Evolutionary conservation across 1,140 invertebrate genomes (phyloP).

Genomic region (Saxidomus purpurata): DNA sequence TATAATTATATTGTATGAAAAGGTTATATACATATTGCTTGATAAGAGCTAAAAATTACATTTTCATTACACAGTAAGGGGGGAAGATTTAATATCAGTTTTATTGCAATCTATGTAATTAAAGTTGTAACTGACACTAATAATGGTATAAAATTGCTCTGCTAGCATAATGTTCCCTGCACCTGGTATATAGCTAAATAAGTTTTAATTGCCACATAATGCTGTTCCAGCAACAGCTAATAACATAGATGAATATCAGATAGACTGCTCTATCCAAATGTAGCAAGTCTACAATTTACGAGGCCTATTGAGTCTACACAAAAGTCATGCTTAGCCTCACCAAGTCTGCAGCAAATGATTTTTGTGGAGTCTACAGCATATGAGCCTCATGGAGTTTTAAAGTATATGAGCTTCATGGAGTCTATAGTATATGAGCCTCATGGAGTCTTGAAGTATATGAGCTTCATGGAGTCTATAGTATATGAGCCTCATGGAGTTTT

Average conservation of each 20-base stretch:
- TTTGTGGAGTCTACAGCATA: no score
- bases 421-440: no score
- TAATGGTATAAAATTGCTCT: neutral
- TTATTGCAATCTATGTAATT: constrained; percentile 2
- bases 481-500: no score
- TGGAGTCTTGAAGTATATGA: no score
- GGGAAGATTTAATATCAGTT: neutral
- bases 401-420: no score
- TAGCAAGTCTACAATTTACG: neutral
- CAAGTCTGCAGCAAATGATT: no score
- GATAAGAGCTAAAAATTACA: neutral
- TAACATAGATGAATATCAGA: neutral
- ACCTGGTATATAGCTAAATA: constrained; percentile 7
- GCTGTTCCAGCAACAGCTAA: neutral
- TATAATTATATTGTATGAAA: no score
- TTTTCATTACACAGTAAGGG: constrained; percentile 5
- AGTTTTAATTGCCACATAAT: constrained; percentile 11
- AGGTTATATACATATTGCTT: no score
- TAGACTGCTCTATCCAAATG: neutral
- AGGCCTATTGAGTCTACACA: no score
- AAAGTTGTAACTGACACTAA: constrained; percentile 10
- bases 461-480: no score
- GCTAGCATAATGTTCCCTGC: neutral
- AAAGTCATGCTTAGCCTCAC: no score
- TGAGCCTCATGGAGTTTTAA: no score